These are phyloP conservation scores for Arnoldichthys spilopterus DNA, from an alignment of 2,797 vertebrate species.

Conservation along the genomic window DNA sequence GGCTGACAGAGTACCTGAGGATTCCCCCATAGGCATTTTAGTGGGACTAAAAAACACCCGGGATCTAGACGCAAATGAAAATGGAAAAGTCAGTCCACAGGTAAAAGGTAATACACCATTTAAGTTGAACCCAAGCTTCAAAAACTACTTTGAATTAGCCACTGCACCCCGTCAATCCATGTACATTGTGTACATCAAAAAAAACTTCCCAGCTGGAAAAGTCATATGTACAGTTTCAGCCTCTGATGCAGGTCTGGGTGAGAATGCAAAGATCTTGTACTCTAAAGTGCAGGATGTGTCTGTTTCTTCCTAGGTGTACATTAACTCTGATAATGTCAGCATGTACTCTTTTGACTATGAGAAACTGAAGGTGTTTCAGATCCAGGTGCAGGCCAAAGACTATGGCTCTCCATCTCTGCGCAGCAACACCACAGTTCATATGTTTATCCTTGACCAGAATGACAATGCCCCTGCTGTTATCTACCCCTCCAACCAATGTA, in stretches of 20 bases:
- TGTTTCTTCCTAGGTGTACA: conserved; percentile 82
- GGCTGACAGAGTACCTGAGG: conserved; percentile 83
- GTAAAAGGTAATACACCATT: background rate
- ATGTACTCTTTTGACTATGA: conserved; percentile 80
- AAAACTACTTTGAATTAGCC: conserved; percentile 9
- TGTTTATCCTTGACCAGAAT: conserved; percentile 5
- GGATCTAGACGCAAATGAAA: conserved; percentile 1
- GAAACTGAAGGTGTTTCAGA: conserved; percentile 72
- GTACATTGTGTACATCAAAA: background rate
- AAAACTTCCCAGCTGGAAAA: conserved; percentile 6
- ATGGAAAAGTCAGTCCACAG: conserved; percentile 9
- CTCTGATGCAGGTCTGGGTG: conserved; percentile 27
- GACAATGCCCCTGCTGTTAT: background rate
- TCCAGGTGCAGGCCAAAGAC: conserved; percentile 74
- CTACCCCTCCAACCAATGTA: conserved; percentile 60
- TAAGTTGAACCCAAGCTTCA: background rate
- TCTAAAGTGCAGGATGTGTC: conserved; percentile 73
- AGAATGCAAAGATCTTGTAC: conserved; percentile 52
- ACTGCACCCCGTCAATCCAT: background rate
- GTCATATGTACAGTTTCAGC: conserved; percentile 33
- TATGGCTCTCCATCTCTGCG: conserved; percentile 40
- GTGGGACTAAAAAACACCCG: conserved; percentile 1
- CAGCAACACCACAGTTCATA: background rate
- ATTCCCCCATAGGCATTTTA: conserved; percentile 45
- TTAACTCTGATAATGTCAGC: conserved; percentile 82